These are phyloP conservation scores for Serrognathus titanus DNA, from an alignment of 2,888 invertebrate species.

Conservation along the genomic window DNA sequence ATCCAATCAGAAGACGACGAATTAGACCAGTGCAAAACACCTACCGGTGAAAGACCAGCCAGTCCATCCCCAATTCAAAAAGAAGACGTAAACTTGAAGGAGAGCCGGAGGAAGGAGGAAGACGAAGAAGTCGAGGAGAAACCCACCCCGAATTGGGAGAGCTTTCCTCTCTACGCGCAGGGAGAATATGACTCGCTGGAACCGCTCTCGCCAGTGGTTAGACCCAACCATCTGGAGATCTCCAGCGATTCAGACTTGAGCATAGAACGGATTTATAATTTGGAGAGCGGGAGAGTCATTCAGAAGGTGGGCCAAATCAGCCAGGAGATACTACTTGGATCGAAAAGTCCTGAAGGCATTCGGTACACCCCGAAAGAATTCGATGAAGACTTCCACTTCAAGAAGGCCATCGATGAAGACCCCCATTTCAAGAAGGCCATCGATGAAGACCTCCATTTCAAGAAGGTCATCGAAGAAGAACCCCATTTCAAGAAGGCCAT, in stretches of 20 bases:
- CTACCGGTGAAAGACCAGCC: constrained; percentile 13
- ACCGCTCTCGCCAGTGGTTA: background rate
- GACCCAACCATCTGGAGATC: constrained; percentile 29
- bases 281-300: constrained; percentile 40
- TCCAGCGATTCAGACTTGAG: constrained; percentile 47
- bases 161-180: constrained; percentile 12
- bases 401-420: no score
- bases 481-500: no score
- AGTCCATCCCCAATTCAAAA: background rate
- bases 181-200: no score
- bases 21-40: constrained; percentile 21
- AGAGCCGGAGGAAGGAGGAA: no score
- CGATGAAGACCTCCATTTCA: background rate
- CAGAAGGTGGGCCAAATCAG: constrained; percentile 26
- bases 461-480: background rate
- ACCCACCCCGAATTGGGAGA: constrained; percentile 8
- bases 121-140: no score
- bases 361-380: constrained; percentile 21
- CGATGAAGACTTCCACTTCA: constrained; percentile 7
- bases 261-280: constrained; percentile 43
- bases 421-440: constrained; percentile 3
- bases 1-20: constrained; percentile 21
- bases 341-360: constrained; percentile 19
- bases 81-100: no score
- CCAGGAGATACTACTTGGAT: constrained; percentile 16